phyloP scores from a whole-genome alignment of 92 coral and sea anemone genomes.

The Blastomussa wellsi region DNA sequence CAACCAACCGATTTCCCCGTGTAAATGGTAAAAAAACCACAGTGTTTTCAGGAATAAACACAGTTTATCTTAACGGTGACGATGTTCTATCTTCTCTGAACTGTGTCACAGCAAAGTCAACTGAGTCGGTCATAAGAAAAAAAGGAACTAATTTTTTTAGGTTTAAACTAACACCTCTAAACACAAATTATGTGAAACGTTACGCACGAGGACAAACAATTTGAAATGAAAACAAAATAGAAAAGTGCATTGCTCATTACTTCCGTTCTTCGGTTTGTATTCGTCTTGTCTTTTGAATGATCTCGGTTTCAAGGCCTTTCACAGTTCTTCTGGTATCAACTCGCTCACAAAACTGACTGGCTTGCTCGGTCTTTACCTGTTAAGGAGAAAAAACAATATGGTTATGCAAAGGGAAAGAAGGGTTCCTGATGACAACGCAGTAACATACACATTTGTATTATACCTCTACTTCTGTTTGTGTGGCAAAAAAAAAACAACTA shows the following conservation, averaged over 20 bases:
- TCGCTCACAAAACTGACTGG: constrained; percentile 76
- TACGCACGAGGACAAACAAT: too few relatives aligned
- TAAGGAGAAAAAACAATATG: not conserved
- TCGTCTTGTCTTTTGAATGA: constrained; percentile 76
- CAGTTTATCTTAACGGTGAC: too few relatives aligned
- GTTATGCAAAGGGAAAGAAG: not conserved
- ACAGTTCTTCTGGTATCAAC: constrained; percentile 74
- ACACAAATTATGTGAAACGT: too few relatives aligned
- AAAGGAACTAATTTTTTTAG: not conserved
- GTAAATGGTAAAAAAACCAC: too few relatives aligned
- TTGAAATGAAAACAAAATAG: not conserved
- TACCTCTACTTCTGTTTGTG: too few relatives aligned
- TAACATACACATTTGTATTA: too few relatives aligned
- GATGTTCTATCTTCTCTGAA: too few relatives aligned
- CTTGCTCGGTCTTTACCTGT: constrained; percentile 69
- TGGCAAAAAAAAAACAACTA: too few relatives aligned
- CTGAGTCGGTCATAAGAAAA: not conserved
- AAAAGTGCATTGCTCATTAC: constrained; percentile 38
- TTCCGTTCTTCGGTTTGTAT: constrained; percentile 87
- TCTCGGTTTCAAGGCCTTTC: constrained; percentile 82
- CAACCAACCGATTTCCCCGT: too few relatives aligned
- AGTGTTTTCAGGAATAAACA: too few relatives aligned
- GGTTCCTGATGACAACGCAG: not conserved
- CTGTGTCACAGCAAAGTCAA: too few relatives aligned
- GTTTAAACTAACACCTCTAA: too few relatives aligned